These are phyloP conservation scores for Anastrepha ludens DNA, from an alignment of 1,140 invertebrate species.

Conservation along the genomic window DNA sequence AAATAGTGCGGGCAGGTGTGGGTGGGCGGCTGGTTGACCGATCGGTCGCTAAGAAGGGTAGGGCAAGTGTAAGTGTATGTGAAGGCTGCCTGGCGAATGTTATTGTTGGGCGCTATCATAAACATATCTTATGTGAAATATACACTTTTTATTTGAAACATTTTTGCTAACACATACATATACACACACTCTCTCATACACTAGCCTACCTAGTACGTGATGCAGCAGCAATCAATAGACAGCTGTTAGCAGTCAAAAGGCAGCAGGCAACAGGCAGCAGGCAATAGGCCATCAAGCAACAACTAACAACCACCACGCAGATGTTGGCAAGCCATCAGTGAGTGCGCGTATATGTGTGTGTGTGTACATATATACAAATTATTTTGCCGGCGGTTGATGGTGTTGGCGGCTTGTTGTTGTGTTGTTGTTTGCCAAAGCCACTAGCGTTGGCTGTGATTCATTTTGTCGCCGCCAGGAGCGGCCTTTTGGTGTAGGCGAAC, in stretches of 20 bases:
- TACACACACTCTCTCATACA: neutral
- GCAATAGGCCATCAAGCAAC: neutral
- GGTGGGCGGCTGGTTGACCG: neutral
- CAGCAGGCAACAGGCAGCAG: neutral
- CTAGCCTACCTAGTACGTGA: neutral
- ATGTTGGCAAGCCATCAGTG: neutral
- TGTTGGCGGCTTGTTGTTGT: neutral
- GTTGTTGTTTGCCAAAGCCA: neutral
- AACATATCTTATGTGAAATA: conserved; percentile 52
- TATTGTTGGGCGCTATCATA: conserved; percentile 46
- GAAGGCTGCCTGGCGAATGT: neutral
- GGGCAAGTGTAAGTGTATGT: neutral
- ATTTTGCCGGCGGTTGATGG: conserved; percentile 21
- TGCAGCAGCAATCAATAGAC: neutral
- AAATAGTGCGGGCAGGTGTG: neutral
- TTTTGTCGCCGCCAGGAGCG: neutral
- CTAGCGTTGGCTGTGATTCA: conserved; percentile 23
- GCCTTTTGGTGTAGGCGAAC: conserved; percentile 5
- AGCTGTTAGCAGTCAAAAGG: neutral
- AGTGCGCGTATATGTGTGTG: neutral
- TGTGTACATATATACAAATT: neutral
- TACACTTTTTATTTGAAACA: conserved; percentile 51
- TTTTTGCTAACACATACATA: neutral
- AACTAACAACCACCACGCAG: neutral
- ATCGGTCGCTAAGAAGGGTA: neutral